Evolutionary conservation across 2,113 vertebrate species (phyloP).

Genomic region (Etheostoma spectabile): DNA sequence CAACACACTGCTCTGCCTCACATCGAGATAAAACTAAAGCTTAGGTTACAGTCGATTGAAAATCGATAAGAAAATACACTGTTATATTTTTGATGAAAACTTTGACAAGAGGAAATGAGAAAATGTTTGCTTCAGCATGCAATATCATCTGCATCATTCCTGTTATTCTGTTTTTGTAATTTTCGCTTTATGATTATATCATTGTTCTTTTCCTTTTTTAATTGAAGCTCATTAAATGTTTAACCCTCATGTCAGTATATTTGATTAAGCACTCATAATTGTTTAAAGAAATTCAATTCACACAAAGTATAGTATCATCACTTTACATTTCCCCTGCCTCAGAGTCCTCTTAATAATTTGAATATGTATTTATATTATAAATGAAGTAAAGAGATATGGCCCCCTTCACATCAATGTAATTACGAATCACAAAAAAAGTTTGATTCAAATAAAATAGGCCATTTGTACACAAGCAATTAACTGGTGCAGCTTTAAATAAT

Average conservation of each 20-base stretch:
- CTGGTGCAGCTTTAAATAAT: conserved; percentile 84
- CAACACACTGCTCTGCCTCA: conserved; percentile 39
- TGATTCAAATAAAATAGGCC: conserved; percentile 85
- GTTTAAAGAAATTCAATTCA: conserved; percentile 64
- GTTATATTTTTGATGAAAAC: conserved; percentile 66
- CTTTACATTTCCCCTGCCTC: conserved; percentile 58
- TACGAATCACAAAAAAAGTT: conserved; percentile 81
- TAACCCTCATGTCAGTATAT: conserved; percentile 69
- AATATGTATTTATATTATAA: conserved; percentile 76
- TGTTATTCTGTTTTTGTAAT: conserved; percentile 54
- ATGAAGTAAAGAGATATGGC: conserved; percentile 71
- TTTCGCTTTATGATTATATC: conserved; percentile 62
- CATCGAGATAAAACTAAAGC: conserved; percentile 78
- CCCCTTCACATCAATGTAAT: conserved; percentile 82
- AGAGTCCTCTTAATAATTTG: conserved; percentile 66
- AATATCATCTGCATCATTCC: conserved; percentile 47
- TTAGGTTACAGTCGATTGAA: conserved; percentile 72
- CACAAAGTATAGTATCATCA: conserved; percentile 58
- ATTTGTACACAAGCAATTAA: conserved; percentile 87
- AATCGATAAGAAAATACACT: conserved; percentile 69
- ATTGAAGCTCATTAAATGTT: conserved; percentile 75
- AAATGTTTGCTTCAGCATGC: conserved; percentile 64
- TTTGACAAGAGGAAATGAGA: conserved; percentile 78
- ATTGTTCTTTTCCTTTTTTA: conserved; percentile 63
- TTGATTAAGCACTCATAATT: conserved; percentile 66